Conservation (phyloP, 64 coral and sea anemone species). For the Montipora cactus region DNA sequence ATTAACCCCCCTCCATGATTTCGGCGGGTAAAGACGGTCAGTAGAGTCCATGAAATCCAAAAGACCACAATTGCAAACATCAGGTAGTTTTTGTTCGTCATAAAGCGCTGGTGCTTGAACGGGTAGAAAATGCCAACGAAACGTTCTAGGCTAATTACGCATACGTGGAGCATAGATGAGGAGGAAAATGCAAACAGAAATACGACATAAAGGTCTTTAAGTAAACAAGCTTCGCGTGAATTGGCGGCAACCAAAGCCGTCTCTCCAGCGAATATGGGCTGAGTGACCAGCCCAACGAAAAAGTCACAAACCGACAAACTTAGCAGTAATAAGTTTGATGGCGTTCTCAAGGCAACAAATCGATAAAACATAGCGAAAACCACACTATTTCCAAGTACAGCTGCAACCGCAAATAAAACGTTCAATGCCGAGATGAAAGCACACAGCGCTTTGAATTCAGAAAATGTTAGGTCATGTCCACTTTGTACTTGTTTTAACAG, state of each 20-base stretch:
- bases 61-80: neutral
- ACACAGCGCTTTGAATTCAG: conserved; percentile 6
- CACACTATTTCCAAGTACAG: conserved; percentile 32
- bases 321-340: conserved; percentile 56
- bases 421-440: conserved; percentile 42
- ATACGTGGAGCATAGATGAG: conserved; percentile 38
- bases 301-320: conserved; percentile 67
- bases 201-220: conserved; percentile 71
- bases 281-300: conserved; percentile 45
- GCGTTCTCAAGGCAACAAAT: conserved; percentile 32
- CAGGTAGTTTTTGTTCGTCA: conserved; percentile 37
- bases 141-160: conserved; percentile 58
- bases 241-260: conserved; percentile 15
- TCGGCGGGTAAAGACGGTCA: conserved; percentile 41
- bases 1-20: conserved; percentile 43
- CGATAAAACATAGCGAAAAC: conserved; percentile 57
- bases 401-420: neutral
- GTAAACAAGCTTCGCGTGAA: conserved; percentile 23
- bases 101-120: conserved; percentile 23
- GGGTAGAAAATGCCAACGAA: conserved; percentile 59
- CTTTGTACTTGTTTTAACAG: conserved; percentile 27
- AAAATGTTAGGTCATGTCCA: conserved; percentile 3
- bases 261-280: conserved; percentile 37
- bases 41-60: conserved; percentile 53
- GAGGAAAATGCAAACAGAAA: conserved; percentile 43